These are phyloP conservation scores for Synergus japonicus DNA, from an alignment of 2,888 invertebrate species.

Conservation along the genomic window DNA sequence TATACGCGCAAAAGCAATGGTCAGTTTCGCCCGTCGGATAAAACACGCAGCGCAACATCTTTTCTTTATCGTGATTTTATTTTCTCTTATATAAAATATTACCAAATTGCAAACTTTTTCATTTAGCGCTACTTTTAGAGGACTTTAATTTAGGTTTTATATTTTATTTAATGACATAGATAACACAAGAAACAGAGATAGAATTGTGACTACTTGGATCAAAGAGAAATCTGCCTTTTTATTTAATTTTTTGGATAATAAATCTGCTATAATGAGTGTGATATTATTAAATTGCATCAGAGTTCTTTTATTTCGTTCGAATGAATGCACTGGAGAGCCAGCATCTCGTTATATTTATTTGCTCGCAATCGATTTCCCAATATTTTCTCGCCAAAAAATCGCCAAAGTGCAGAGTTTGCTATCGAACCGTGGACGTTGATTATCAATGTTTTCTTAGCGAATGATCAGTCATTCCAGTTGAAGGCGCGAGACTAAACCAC, in stretches of 20 bases:
- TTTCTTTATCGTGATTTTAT: not conserved
- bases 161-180: not conserved
- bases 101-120: not conserved
- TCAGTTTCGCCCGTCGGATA: slow-evolving; percentile 4
- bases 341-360: slow-evolving; percentile 24
- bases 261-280: not conserved
- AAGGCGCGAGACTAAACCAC: not conserved
- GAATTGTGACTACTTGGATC: not conserved
- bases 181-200: not conserved
- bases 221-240: slow-evolving; percentile 30
- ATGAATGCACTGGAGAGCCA: slow-evolving; percentile 12
- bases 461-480: not conserved
- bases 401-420: slow-evolving; percentile 14
- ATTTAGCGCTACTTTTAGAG: not conserved
- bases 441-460: not conserved
- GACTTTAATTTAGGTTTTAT: not conserved
- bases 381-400: slow-evolving; percentile 36
- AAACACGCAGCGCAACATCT: not conserved
- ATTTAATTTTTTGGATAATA: slow-evolving; percentile 4
- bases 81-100: not conserved
- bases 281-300: slow-evolving; percentile 31
- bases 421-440: not conserved
- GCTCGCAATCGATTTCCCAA: slow-evolving; percentile 42
- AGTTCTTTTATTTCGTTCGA: not conserved
- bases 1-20: not conserved